These are phyloP conservation scores for Hypercompe scribonia DNA, from an alignment of 2,888 invertebrate genomes.

Conservation along the genomic window DNA sequence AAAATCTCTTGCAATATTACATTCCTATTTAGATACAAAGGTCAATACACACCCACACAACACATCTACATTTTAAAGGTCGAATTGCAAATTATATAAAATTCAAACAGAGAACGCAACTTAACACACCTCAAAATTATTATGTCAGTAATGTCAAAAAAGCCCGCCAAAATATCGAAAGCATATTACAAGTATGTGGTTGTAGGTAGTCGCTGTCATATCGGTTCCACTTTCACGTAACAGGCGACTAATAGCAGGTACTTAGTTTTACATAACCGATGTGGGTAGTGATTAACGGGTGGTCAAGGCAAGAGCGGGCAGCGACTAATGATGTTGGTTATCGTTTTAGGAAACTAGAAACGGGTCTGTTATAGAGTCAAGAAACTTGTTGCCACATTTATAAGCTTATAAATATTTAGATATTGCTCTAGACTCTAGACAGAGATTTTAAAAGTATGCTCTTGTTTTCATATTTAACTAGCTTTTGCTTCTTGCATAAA, in stretches of 20 bases:
- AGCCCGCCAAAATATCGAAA: conserved; percentile 9
- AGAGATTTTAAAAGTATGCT: too few relatives aligned
- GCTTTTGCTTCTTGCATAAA: too few relatives aligned
- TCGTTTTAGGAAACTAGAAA: neutral
- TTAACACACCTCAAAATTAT: conserved; percentile 3
- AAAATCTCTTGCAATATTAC: neutral
- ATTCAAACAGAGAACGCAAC: neutral
- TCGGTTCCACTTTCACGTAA: conserved; percentile 58
- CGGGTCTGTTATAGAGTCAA: neutral
- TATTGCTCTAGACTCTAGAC: too few relatives aligned
- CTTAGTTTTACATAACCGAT: conserved; percentile 62
- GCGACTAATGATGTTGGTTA: conserved; percentile 33
- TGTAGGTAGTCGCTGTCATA: conserved; percentile 24
- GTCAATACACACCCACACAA: conserved; percentile 14
- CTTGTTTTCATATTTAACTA: too few relatives aligned
- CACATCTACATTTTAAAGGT: conserved; percentile 3
- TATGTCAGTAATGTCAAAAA: conserved; percentile 17
- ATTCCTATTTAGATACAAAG: conserved; percentile 3
- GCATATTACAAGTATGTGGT: neutral
- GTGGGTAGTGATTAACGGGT: conserved; percentile 63
- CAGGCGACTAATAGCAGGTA: conserved; percentile 46
- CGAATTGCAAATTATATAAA: neutral
- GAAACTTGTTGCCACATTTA: neutral
- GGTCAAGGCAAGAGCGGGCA: conserved; percentile 40
- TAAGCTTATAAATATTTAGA: neutral